Base-by-base conservation (phyloP, 2,113 vertebrate genomes). In the Oncorhynchus gorbuscha region DNA sequence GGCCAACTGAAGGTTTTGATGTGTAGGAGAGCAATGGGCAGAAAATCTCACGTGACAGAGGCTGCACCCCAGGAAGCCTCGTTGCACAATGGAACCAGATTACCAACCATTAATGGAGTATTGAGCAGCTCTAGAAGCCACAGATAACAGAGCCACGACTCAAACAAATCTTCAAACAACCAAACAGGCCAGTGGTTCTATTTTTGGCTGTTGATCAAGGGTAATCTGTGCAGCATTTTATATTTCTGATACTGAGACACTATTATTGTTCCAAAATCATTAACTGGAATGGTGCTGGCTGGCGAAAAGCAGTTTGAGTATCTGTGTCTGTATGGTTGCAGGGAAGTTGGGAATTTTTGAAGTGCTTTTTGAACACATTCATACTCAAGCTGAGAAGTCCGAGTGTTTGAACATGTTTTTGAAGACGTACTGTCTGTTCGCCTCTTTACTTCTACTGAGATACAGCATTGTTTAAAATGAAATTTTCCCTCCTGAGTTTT, bases 171-270 rank as follows among this genome's bases (percentile, higher is more conserved):
- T 80, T 68, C 1, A 3, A 79, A 76, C 76, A 64, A 74, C 82
- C 83, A 78, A 71, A 80, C 85, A 83, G 83, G 81, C 77, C 83
- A 77, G 70, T 14, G 80, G 70, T 75, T 83, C 86, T 91, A 88
- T 87, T 86, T 90, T 85, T 81, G 11, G 85, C 55, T 75, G 75
- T 80, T 79, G 84, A 86, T 88, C 3, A 58, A 71, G 76, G 76
- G 49, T 9, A 45, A 45, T 45, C 9, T 45, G 9, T 45, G 39
- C 18, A 0, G 72, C 77, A 67, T 82, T 83, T 62, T 79, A 76
- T 81, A 69, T 28, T 69, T 30, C 28, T 72, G 80, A 76, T 75
- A 71, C 75, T 51, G 70, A 73, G 72, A 76, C 79, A 77, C 72
- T 88, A 71, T 89, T 85, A 81, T 87, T 9, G 26, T 77, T 84